Evolutionary conservation across 1,140 invertebrate species (phyloP), one percentile per base, ranked within the genome.

Genomic region (Hycleus phaleratus): DNA sequence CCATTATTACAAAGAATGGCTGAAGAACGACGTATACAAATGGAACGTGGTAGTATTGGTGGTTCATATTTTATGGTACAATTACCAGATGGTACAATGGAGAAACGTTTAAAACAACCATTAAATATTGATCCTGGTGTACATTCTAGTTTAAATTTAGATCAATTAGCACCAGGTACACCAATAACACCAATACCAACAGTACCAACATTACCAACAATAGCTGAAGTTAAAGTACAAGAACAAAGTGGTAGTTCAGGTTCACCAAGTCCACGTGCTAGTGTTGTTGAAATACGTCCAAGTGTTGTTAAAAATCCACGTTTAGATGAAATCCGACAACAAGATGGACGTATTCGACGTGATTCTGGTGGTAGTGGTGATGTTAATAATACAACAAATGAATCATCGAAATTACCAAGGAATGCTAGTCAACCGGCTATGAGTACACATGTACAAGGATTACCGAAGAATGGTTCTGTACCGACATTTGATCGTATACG

Each of bases 51-150:
- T 0, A 91, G 88, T 44, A 62, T 67, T 26, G 67, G 67, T 12
- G 90, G 90, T 1, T 92, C 90, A 0, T 93, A 91, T 71, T 93
- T 94, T 68, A 89, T 92, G 79, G 91, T 93, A 1, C 89, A 93
- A 69, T 74, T 93, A 57, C 89, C 89, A 3, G 91, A 94, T 67
- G 92, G 91, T 54, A 89, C 87, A 3, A 88, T 92, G 83, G 91
- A 94, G 68, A 86, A 87, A 63, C 80, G 91, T 62, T 78, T 90
- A 75, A 93, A 95, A 76, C 81, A 84, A 75, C 88, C 90, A 11
- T 77, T 90, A n/a, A 92, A 95, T 75, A 82, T 88, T 38, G 92
- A 95, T 77, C 91, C 92, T n/a, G 91, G 92, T 26, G 92, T 95
- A 18, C 92, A 95, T 71, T 94, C 91, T 8, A 93, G 88, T 67